Conservation (phyloP, 2,888 invertebrate species). For the Autographa pulchrina region DNA sequence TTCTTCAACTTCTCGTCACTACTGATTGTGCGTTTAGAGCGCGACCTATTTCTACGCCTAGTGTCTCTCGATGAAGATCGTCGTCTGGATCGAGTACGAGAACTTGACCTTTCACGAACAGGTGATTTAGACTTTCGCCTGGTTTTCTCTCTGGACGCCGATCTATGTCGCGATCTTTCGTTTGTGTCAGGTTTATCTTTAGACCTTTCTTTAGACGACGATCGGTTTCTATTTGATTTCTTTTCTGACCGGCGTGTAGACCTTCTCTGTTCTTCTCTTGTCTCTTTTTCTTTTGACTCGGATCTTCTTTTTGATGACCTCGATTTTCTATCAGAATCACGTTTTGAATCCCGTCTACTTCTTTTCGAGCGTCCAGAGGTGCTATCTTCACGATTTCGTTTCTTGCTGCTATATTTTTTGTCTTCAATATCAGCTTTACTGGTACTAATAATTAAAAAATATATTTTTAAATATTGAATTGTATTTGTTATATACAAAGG, state of each 20-base stretch:
- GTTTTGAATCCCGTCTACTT: constrained; percentile 75
- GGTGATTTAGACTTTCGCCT: constrained; percentile 74
- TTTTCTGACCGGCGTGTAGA: constrained; percentile 75
- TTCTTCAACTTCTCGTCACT: constrained; percentile 74
- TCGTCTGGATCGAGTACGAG: constrained; percentile 64
- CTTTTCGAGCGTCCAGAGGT: constrained; percentile 71
- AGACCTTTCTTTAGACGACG: constrained; percentile 72
- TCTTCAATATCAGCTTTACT: constrained; percentile 53
- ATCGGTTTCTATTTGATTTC: constrained; percentile 68
- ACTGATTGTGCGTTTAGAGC: constrained; percentile 67
- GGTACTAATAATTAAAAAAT: constrained; percentile 40
- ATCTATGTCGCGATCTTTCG: constrained; percentile 73
- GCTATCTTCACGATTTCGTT: constrained; percentile 69
- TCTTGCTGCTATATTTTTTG: constrained; percentile 57
- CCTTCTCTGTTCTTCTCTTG: constrained; percentile 65
- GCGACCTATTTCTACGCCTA: constrained; percentile 59
- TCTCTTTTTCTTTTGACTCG: constrained; percentile 72
- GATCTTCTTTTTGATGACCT: constrained; percentile 77
- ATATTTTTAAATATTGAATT: background rate
- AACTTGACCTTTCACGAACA: constrained; percentile 66
- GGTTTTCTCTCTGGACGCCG: constrained; percentile 73
- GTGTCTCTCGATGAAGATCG: constrained; percentile 65
- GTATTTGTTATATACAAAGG: background rate
- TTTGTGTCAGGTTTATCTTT: constrained; percentile 75
- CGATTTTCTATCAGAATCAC: constrained; percentile 77